Conservation (phyloP, 2,888 invertebrate genomes). For the Scrobipalpa costella region DNA sequence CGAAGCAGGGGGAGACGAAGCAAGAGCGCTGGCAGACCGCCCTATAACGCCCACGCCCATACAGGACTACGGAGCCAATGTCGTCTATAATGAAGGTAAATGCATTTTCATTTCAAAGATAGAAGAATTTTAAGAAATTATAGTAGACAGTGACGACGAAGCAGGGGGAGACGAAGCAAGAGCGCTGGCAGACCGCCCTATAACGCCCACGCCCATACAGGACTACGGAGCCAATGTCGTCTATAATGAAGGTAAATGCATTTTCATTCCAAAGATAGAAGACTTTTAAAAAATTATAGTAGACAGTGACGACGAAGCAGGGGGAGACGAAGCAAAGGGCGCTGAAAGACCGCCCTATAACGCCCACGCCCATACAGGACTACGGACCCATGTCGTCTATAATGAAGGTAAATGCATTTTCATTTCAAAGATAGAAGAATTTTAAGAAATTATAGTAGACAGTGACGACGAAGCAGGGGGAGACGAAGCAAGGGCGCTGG, state of each 20-base stretch:
- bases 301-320: slow-evolving; percentile 53
- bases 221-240: slow-evolving; percentile 55
- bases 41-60: slow-evolving; percentile 70
- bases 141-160: slow-evolving; percentile 64
- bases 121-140: slow-evolving; percentile 58
- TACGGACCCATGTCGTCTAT: slow-evolving; percentile 71
- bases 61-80: slow-evolving; percentile 70
- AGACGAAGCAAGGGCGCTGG: slow-evolving; percentile 46
- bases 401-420: slow-evolving; percentile 71
- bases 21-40: slow-evolving; percentile 45
- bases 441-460: slow-evolving; percentile 65
- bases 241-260: no score
- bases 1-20: slow-evolving; percentile 49
- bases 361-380: slow-evolving; percentile 72
- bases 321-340: slow-evolving; percentile 47
- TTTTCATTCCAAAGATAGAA: background rate
- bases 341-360: slow-evolving; percentile 53
- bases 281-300: slow-evolving; percentile 70
- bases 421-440: no score
- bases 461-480: slow-evolving; percentile 54
- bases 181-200: slow-evolving; percentile 49
- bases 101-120: no score
- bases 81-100: slow-evolving; percentile 70
- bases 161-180: slow-evolving; percentile 49
- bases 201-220: background rate